These are phyloP conservation scores for Drepana arcuata DNA, from an alignment of 1,140 invertebrate species.

Conservation along the genomic window DNA sequence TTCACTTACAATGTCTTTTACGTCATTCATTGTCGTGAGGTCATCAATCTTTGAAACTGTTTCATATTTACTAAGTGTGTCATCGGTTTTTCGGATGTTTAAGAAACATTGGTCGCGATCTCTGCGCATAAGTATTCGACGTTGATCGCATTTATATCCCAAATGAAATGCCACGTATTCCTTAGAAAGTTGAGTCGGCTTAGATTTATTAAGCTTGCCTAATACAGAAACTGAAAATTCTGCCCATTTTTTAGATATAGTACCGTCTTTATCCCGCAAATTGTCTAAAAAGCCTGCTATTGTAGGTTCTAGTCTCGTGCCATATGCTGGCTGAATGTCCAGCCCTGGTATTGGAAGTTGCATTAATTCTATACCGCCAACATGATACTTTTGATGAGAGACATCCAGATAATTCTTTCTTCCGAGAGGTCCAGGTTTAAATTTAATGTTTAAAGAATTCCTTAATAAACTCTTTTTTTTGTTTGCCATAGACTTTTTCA, in stretches of 20 bases:
- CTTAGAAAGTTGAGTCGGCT: constrained; percentile 17
- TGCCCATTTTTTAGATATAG: constrained; percentile 47
- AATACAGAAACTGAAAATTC: constrained; percentile 48
- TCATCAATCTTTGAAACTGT: too few relatives aligned
- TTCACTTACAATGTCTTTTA: constrained; percentile 27
- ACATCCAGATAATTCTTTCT: constrained; percentile 44
- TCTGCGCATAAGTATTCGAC: constrained; percentile 39
- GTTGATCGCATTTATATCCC: constrained; percentile 44
- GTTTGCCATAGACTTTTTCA: constrained; percentile 11
- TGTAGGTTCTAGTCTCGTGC: constrained; percentile 28
- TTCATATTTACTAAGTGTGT: constrained; percentile 5
- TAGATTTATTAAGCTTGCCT: constrained; percentile 26
- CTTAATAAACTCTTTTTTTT: constrained; percentile 32
- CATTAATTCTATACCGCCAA: constrained; percentile 36
- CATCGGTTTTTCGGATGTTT: not conserved
- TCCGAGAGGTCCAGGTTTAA: constrained; percentile 53
- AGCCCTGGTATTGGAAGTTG: constrained; percentile 42
- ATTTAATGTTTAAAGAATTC: constrained; percentile 45
- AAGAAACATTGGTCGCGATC: constrained; percentile 14
- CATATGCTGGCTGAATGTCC: constrained; percentile 36
- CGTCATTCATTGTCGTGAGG: constrained; percentile 13
- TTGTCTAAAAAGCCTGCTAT: constrained; percentile 39
- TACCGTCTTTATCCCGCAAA: constrained; percentile 31
- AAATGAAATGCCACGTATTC: constrained; percentile 40
- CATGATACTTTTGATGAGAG: constrained; percentile 52